These are phyloP conservation scores for Buphagus erythrorhynchus DNA, from an alignment of 2,797 vertebrate species.

Conservation along the genomic window DNA sequence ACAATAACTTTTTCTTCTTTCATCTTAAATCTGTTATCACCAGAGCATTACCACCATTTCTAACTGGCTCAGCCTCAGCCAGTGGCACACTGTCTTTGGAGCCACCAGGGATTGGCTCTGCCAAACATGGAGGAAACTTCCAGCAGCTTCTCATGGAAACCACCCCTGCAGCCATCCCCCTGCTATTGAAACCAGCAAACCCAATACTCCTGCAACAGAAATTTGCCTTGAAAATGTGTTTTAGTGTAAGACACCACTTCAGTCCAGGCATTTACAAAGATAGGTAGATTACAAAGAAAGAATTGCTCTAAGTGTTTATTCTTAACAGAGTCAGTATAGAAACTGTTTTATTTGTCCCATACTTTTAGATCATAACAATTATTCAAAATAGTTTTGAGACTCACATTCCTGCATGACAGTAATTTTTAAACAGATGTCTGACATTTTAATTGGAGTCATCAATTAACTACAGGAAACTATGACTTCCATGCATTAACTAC, in stretches of 20 bases:
- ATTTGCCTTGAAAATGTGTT: not conserved
- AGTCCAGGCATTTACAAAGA: not conserved
- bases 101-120: not conserved
- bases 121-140: not conserved
- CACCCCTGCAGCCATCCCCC: not conserved
- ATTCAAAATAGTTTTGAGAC: not conserved
- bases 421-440: not conserved
- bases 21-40: not conserved
- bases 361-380: not conserved
- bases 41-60: not conserved
- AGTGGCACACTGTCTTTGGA: accelerated
- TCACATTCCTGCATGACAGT: not conserved
- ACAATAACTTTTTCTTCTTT: too few species aligned
- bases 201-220: not conserved
- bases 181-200: not conserved
- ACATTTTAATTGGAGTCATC: not conserved
- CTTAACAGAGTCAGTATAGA: not conserved
- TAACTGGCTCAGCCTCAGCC: not conserved
- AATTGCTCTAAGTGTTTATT: not conserved
- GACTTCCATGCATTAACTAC: not conserved
- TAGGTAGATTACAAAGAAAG: not conserved
- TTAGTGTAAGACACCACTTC: not conserved
- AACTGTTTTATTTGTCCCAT: not conserved
- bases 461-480: not conserved
- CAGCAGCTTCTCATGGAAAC: not conserved